A percentile compares a stretch with the other conserved stretches of the same genome.
phyloP scores from a whole-genome alignment of 37 sponge, comb jelly and placozoan species.

The Eunapius fragilis region DNA sequence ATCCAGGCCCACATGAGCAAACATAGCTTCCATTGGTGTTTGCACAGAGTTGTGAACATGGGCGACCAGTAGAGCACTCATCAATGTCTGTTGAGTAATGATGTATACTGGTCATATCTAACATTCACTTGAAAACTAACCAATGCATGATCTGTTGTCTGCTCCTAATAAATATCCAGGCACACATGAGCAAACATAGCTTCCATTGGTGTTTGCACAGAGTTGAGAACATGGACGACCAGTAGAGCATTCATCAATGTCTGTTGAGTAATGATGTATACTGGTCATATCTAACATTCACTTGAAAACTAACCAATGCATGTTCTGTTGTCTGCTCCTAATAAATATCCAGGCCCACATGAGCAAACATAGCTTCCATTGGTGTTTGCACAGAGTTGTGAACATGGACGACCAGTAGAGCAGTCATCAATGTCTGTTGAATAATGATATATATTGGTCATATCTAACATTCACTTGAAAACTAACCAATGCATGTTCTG shows the following conservation, averaged over 20 bases:
- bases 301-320: neutral
- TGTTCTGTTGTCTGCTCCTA: neutral
- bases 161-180: neutral
- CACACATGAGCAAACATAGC: constrained; percentile 15
- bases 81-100: neutral
- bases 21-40: constrained; percentile 18
- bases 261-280: neutral
- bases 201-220: constrained; percentile 30
- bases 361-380: too few species aligned
- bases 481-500: too few species aligned
- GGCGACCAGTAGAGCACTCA: neutral
- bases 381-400: neutral
- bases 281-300: too few species aligned
- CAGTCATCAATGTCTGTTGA: constrained; percentile 9
- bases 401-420: neutral
- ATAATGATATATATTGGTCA: neutral
- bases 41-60: constrained; percentile 2
- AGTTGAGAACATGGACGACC: neutral
- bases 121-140: too few species aligned
- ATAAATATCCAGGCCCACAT: too few species aligned
- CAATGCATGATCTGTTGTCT: neutral
- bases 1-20: constrained; percentile 25
- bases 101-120: too few species aligned
- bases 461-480: too few species aligned
- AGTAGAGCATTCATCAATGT: neutral